A percentile compares a stretch with the other conserved stretches of the same genome.
phyloP scores from a whole-genome alignment of 2,113 vertebrate species.

The Glaucomys volans region DNA sequence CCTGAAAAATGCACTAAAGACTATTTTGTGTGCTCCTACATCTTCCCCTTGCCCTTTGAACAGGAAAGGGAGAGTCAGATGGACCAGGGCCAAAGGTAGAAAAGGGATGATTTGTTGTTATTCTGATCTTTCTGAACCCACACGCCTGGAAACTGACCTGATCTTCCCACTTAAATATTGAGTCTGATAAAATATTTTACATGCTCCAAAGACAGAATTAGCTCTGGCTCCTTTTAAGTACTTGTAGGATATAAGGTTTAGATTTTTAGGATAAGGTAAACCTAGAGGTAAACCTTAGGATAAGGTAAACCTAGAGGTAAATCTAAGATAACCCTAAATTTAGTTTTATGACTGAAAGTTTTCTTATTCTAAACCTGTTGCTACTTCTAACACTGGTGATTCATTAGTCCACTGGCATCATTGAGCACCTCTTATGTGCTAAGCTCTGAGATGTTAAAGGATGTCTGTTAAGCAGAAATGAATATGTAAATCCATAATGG shows the following conservation, averaged over 20 bases:
- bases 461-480: not conserved
- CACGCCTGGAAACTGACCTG: not conserved
- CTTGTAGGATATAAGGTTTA: not conserved
- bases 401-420: not conserved
- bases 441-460: not conserved
- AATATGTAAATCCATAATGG: not conserved
- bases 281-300: not conserved
- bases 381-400: not conserved
- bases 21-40: not conserved
- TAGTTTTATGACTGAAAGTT: not conserved
- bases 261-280: not conserved
- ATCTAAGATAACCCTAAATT: too few species aligned
- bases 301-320: not conserved
- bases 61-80: constrained; percentile 30
- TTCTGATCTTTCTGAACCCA: not conserved
- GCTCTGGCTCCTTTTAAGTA: not conserved
- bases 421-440: not conserved
- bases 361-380: not conserved
- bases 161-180: not conserved
- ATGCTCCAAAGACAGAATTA: not conserved
- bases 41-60: not conserved
- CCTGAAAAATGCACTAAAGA: not conserved
- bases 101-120: not conserved
- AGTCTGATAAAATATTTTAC: constrained; percentile 16
- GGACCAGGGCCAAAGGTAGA: not conserved